Percentiles rank a stretch among this genome's conserved stretches.
These are phyloP conservation scores for Danio choprae DNA, from an alignment of 2,797 vertebrate genomes.

Conservation along the genomic window DNA sequence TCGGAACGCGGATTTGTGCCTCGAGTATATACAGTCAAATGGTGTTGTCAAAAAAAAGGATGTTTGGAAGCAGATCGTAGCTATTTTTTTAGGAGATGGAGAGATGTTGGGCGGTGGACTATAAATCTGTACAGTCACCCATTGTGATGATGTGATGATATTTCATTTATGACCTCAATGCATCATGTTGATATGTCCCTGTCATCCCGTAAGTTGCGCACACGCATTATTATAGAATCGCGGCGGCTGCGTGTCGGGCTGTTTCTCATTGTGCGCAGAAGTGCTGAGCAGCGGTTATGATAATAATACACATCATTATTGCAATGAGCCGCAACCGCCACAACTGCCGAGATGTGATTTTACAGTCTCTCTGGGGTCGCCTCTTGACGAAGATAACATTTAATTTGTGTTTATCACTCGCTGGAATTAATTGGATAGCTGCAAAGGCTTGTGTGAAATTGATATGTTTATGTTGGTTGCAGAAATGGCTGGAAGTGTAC, in stretches of 20 bases:
- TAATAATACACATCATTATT: conserved; percentile 41
- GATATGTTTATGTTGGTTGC: not conserved
- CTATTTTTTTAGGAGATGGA: conserved; percentile 28
- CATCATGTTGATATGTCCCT: not conserved
- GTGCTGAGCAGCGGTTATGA: conserved; percentile 38
- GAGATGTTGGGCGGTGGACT: conserved; percentile 7
- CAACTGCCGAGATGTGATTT: conserved; percentile 20
- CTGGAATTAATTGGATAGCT: not conserved
- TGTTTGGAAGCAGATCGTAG: not conserved
- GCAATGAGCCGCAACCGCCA: conserved; percentile 21
- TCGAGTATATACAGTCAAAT: not conserved
- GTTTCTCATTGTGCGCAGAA: conserved; percentile 38
- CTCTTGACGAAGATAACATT: conserved; percentile 20
- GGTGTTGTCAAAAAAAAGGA: not conserved
- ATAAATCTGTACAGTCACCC: not conserved
- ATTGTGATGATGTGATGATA: not conserved
- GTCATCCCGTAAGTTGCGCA: conserved; percentile 7
- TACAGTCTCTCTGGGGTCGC: not conserved
- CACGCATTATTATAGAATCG: not conserved
- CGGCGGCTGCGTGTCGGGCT: conserved; percentile 12
- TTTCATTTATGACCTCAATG: conserved; percentile 16
- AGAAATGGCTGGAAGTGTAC: not conserved
- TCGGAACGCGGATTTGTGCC: not conserved
- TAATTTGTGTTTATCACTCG: conserved; percentile 20
- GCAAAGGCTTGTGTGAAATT: conserved; percentile 15